Conservation (phyloP, 2,888 invertebrate genomes). For the Atrina japonica region DNA sequence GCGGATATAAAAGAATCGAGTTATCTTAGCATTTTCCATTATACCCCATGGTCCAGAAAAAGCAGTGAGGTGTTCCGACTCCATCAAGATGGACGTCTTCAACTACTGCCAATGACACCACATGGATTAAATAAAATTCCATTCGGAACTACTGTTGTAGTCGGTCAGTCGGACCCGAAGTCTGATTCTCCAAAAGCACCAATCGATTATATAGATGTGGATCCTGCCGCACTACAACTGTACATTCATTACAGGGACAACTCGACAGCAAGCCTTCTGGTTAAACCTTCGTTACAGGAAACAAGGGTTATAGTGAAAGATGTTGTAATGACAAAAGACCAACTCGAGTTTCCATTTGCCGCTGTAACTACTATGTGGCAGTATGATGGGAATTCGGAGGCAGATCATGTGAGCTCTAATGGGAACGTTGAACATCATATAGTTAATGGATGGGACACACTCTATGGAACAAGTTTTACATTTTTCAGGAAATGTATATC, state of each 20-base stretch:
- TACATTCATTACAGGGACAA: conserved; percentile 52
- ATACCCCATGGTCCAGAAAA: conserved; percentile 58
- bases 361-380: conserved; percentile 62
- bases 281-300: conserved; percentile 33
- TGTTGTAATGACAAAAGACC: conserved; percentile 23
- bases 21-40: conserved; percentile 56
- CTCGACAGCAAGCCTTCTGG: conserved; percentile 29
- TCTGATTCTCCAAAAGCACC: conserved; percentile 54
- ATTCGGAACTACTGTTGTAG: conserved; percentile 64
- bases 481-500: conserved; percentile 59
- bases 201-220: conserved; percentile 55
- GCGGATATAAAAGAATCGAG: conserved; percentile 39
- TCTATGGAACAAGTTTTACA: conserved; percentile 53
- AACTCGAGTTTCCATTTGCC: conserved; percentile 47
- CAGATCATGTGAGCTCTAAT: conserved; percentile 56
- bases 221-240: conserved; percentile 51
- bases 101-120: conserved; percentile 61
- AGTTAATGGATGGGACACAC: conserved; percentile 46
- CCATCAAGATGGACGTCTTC: conserved; percentile 62
- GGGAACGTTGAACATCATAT: conserved; percentile 39
- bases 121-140: conserved; percentile 65
- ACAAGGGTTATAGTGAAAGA: conserved; percentile 43
- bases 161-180: conserved; percentile 56
- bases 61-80: conserved; percentile 63
- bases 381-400: conserved; percentile 58